Evolutionary conservation across 2,797 vertebrate genomes (phyloP).

Genomic region (Cephalopachus bancanus): DNA sequence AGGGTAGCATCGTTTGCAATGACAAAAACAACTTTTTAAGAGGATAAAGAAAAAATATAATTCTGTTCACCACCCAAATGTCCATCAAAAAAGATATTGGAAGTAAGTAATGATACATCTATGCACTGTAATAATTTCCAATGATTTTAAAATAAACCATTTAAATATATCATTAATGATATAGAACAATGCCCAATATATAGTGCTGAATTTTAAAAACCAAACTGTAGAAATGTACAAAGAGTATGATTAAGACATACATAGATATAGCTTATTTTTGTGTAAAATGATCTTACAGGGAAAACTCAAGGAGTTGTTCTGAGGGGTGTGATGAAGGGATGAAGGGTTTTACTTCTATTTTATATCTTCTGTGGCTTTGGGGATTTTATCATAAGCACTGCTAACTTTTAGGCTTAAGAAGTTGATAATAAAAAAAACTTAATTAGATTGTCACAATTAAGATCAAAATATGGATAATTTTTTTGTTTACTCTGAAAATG

Average conservation of each 20-base stretch:
- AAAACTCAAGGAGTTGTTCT: not conserved
- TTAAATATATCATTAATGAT: not conserved
- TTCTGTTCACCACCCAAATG: not conserved
- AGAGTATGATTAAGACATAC: not conserved
- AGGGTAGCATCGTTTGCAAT: not conserved
- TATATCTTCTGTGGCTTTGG: not conserved
- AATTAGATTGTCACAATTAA: not conserved
- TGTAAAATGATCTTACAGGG: not conserved
- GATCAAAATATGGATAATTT: constrained; percentile 2
- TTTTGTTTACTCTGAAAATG: not conserved
- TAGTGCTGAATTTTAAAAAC: not conserved
- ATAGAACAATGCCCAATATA: not conserved
- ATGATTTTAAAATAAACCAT: constrained; percentile 3
- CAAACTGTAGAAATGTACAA: not conserved
- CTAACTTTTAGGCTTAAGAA: not conserved
- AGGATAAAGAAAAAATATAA: not conserved
- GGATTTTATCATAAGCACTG: not conserved
- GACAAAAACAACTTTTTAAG: not conserved
- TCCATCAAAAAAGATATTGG: not conserved
- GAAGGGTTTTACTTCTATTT: not conserved
- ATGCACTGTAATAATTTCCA: not conserved
- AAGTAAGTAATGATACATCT: not conserved
- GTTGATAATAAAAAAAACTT: not conserved
- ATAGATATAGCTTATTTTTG: not conserved
- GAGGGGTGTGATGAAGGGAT: not conserved